phyloP scores from a whole-genome alignment of 2,888 invertebrate species.

The Lamellibrachia satsuma region DNA sequence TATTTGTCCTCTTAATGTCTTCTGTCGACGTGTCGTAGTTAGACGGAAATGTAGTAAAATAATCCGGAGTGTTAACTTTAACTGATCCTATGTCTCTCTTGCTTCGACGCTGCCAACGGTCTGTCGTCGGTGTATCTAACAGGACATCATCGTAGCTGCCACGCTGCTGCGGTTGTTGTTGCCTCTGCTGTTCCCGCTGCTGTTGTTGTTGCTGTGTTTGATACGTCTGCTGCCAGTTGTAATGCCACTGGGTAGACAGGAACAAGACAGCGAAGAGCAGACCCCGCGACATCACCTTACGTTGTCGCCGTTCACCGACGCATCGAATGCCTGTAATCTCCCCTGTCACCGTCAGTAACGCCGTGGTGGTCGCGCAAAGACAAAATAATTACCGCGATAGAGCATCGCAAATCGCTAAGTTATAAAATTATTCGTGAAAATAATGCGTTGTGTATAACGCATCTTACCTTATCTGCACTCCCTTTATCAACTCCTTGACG shows the following conservation, averaged over 20 bases:
- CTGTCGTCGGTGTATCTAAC: not conserved
- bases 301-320: not conserved
- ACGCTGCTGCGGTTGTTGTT: not conserved
- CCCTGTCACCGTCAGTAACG: not conserved
- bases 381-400: not conserved
- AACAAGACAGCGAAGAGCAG: not conserved
- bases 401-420: too few species aligned
- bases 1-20: not conserved
- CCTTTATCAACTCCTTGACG: too few species aligned
- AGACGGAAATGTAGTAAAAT: not conserved
- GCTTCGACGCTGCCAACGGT: not conserved
- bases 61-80: not conserved
- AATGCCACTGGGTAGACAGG: not conserved
- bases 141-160: not conserved
- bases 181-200: too few species aligned
- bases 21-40: not conserved
- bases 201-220: not conserved
- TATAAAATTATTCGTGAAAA: too few species aligned
- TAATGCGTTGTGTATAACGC: too few species aligned
- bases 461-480: too few species aligned
- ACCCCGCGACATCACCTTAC: not conserved
- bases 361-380: not conserved
- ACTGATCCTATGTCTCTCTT: not conserved
- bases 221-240: not conserved
- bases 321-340: not conserved